Conservation (phyloP, 2,888 invertebrate species). For the Drosophila tanythrix region DNA sequence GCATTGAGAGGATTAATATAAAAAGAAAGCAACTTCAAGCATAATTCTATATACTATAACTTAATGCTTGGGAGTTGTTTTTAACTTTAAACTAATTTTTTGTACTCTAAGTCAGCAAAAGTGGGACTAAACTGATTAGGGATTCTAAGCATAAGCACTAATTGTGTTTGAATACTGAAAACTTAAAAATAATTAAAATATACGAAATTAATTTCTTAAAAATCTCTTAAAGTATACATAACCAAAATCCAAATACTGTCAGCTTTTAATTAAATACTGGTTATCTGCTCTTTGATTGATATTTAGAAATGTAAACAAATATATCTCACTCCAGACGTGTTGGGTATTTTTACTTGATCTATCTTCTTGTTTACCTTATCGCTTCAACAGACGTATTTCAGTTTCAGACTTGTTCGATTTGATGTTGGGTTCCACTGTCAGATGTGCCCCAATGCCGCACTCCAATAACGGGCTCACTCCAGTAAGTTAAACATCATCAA, state of each 20-base stretch:
- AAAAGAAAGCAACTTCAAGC: background rate
- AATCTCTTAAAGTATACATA: no score
- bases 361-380: background rate
- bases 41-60: background rate
- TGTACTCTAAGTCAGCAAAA: background rate
- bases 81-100: background rate
- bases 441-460: background rate
- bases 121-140: background rate
- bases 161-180: background rate
- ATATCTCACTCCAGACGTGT: background rate
- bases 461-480: conserved; percentile 36
- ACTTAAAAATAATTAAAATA: background rate
- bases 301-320: background rate
- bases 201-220: no score
- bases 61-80: background rate
- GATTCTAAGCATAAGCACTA: no score
- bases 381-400: background rate
- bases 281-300: background rate
- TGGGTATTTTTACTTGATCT: background rate
- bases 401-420: background rate
- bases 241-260: background rate
- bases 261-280: no score
- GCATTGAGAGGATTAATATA: background rate
- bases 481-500: conserved; percentile 72
- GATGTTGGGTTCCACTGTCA: conserved; percentile 39